Evolutionary conservation across 2,888 invertebrate species (phyloP), one percentile per base, ranked within the genome.

Genomic region (Oligia fasciuncula): DNA sequence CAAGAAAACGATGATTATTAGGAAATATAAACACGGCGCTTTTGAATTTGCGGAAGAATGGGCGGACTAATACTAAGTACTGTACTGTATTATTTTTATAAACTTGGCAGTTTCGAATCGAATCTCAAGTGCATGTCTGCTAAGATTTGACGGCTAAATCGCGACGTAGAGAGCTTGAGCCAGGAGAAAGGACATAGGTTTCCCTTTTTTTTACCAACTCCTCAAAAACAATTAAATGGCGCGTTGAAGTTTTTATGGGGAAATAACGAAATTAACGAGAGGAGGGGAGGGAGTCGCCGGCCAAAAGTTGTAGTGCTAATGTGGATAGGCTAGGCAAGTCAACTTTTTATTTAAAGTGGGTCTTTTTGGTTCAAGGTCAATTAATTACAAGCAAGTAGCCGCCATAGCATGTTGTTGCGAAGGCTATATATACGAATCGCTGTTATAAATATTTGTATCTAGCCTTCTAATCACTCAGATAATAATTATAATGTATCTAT

Each of bases 1-100:
- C 40, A 40, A 35, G 23, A 80, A 83, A 60, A 65, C n/a, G 49
- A 69, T 69, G 19, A 54, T 75, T 54, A 46, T 81, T 46, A 51
- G 4, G 35, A 67, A 46, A 62, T 2, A 80, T 19, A 19, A 65
- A 49, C 40, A 79, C n/a, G n/a, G 62, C 4, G 29, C 63, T 23
- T 29, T 29, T 71, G n/a, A 78, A 79, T 49, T 73, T 14, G 14
- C n/a, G 11, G 17, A 81, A 68, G 40, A 57, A 66, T 40, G 49
- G 4, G 11, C n/a, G 4, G 17, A 40, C 8, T 72, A 40, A 29
- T 19, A 29, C 19, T 73, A n/a, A 14, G 4, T 23, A 69, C 3
- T 74, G 40, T n/a, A 73, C 3, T 74, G 40, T n/a, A 73, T 51
- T 73, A 0, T 54, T 70, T 49, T 49, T 51, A n/a, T 49, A 43